Evolutionary conservation across 1,140 invertebrate species (phyloP), one percentile per base, ranked within the genome.

Genomic region (Brachionus plicatilis): DNA sequence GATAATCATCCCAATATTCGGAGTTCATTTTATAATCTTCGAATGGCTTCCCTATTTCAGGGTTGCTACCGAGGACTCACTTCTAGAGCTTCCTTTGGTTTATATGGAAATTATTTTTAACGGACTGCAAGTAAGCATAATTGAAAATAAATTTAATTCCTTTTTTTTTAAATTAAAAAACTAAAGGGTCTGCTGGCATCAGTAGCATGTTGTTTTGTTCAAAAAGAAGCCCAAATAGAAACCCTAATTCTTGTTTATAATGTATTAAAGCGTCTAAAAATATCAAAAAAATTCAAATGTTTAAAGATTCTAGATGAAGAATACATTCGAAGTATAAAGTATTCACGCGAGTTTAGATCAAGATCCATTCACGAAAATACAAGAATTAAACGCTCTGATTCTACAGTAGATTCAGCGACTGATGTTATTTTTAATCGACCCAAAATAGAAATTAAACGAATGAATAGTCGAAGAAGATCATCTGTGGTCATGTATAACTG

Each of bases 171-270:
- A 29, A 27, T 79, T 80, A 37, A 37, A 37, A 37, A 37, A 37
- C 6, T 43, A 41, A 65, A 82, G 79, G 79, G 79, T 33, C 43
- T 68, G 9, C n/a, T 82, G 2, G 79, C 65, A n/a, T 82, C 79
- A 60, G n/a, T 82, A 27, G 53, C 65, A 11, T 82, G 79, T 47
- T 82, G 79, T 29, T 82, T 82, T 68, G 60, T 82, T 37, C 79
- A 82, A 60, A 82, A 82, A 45, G 79, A 82, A 68, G 79, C 79
- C 8, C 79, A 68, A 65, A 45, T 82, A n/a, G 79, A 82, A 24
- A 20, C 43, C 5, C 9, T 60, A 41, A 37, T 82, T 68, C 12
- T 82, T 29, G 4, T 82, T 9, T 33, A 76, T 76, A 76, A 50
- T 37, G 14, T 50, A 37, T 50, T 76, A 47, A 76, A 76, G 50